Evolutionary conservation across 2,888 invertebrate species (phyloP).

Genomic region (Apocheima hispidaria): DNA sequence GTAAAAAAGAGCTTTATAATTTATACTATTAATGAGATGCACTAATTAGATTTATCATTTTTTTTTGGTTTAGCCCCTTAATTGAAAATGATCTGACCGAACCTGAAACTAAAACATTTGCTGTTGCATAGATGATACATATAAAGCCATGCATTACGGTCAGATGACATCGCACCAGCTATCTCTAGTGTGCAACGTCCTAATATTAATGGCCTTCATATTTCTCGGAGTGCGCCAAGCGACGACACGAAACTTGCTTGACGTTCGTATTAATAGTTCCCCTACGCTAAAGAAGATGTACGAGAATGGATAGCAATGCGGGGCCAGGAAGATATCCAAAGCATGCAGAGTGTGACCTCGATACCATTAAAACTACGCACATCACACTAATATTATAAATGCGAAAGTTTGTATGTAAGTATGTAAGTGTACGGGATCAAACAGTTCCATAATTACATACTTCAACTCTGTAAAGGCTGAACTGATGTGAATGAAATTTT

Average conservation of each 20-base stretch:
- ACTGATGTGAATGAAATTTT: no score
- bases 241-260: slow-evolving; percentile 73
- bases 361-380: neutral
- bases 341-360: slow-evolving; percentile 31
- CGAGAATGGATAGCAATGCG: slow-evolving; percentile 36
- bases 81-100: slow-evolving; percentile 29
- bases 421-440: no score
- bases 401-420: no score
- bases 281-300: slow-evolving; percentile 58
- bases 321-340: slow-evolving; percentile 34
- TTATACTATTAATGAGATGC: no score
- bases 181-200: slow-evolving; percentile 76
- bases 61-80: no score
- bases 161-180: slow-evolving; percentile 67
- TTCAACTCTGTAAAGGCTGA: no score
- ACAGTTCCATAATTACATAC: no score
- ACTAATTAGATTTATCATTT: no score
- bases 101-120: slow-evolving; percentile 42
- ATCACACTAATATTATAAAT: neutral
- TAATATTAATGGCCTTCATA: slow-evolving; percentile 81
- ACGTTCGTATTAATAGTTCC: slow-evolving; percentile 68
- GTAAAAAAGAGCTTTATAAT: no score
- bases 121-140: slow-evolving; percentile 44
- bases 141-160: slow-evolving; percentile 65
- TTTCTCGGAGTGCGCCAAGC: slow-evolving; percentile 69